Percentiles rank a stretch among this genome's conserved stretches.
These are phyloP conservation scores for Leptobrachium ailaonicum DNA, from an alignment of 2,113 vertebrate species.

Conservation along the genomic window DNA sequence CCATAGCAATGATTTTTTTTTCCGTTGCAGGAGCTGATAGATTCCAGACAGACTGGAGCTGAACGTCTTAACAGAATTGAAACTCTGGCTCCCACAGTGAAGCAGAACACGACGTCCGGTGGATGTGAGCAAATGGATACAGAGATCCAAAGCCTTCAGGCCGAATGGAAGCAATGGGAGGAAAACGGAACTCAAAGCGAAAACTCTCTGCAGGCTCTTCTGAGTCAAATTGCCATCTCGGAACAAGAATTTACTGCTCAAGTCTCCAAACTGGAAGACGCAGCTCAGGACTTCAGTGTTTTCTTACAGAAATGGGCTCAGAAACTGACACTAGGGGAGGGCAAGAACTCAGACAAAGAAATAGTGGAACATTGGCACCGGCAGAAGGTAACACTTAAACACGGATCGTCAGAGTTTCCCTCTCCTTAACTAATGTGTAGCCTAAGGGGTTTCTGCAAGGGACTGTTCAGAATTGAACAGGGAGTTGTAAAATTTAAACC, in stretches of 20 bases:
- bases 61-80: constrained; percentile 83
- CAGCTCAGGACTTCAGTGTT: constrained; percentile 67
- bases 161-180: constrained; percentile 92
- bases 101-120: constrained; percentile 75
- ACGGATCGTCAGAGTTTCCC: no score
- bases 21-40: constrained; percentile 87
- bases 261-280: constrained; percentile 76
- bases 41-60: constrained; percentile 81
- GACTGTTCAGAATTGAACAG: no score
- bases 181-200: constrained; percentile 75
- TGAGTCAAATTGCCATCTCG: constrained; percentile 75
- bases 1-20: constrained; percentile 80
- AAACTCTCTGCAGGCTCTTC: constrained; percentile 72
- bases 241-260: constrained; percentile 80
- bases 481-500: no score
- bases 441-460: no score
- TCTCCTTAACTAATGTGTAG: no score
- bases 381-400: constrained; percentile 75
- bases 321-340: constrained; percentile 73
- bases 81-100: constrained; percentile 71
- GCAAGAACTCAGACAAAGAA: constrained; percentile 79
- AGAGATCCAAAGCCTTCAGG: constrained; percentile 84
- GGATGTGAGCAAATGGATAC: constrained; percentile 80
- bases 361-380: constrained; percentile 80
- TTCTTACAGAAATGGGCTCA: constrained; percentile 75